These are phyloP conservation scores for Lasaia peninsularis DNA, from an alignment of 1,140 invertebrate genomes.

Conservation along the genomic window DNA sequence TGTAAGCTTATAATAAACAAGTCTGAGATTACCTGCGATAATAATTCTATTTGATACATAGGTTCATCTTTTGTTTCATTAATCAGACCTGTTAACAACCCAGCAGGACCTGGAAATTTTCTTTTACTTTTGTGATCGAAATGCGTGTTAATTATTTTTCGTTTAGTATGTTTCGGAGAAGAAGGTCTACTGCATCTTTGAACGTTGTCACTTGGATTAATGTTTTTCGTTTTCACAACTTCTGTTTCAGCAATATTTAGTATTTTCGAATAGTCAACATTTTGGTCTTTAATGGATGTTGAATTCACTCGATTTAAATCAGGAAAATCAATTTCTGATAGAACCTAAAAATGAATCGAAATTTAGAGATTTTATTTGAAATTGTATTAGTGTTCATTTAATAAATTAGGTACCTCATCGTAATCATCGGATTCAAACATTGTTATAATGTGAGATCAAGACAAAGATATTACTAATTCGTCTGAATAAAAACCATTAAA, in stretches of 20 bases:
- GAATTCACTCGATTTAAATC: conserved; percentile 19
- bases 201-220: not conserved
- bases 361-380: no score
- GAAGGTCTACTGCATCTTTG: not conserved
- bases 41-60: conserved; percentile 51
- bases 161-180: conserved; percentile 47
- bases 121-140: conserved; percentile 61
- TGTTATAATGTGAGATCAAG: conserved; percentile 12
- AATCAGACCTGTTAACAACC: conserved; percentile 47
- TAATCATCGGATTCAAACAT: conserved; percentile 70
- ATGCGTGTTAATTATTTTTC: conserved; percentile 60
- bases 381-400: no score
- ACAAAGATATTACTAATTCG: not conserved
- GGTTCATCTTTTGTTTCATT: conserved; percentile 48
- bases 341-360: conserved; percentile 38
- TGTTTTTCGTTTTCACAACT: not conserved
- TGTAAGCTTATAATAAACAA: no score
- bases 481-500: no score
- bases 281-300: not conserved
- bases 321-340: conserved; percentile 59
- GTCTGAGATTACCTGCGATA: conserved; percentile 49
- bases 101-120: conserved; percentile 67
- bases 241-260: not conserved
- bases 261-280: not conserved
- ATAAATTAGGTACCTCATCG: conserved; percentile 47